Percentiles rank a stretch among this genome's conserved stretches.
phyloP scores from a whole-genome alignment of 2,797 vertebrate species.

The Sibirionetta formosa region DNA sequence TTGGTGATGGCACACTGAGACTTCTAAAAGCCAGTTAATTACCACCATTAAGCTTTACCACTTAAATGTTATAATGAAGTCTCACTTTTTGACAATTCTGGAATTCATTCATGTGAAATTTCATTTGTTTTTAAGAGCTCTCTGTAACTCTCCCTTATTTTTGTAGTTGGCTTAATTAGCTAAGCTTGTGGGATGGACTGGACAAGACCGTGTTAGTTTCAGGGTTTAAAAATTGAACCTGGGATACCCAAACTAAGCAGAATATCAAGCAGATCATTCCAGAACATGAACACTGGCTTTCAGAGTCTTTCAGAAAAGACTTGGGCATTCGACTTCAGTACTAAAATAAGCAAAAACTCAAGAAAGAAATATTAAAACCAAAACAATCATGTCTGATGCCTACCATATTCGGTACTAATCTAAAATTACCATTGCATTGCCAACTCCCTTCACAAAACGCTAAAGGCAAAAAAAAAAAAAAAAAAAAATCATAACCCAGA shows the following conservation, averaged over 20 bases:
- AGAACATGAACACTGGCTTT: neutral
- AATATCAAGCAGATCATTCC: neutral
- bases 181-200: neutral
- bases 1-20: neutral
- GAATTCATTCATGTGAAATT: neutral
- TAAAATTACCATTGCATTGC: neutral
- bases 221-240: neutral
- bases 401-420: neutral
- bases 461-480: neutral
- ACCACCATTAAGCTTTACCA: neutral
- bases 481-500: neutral
- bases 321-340: neutral
- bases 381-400: neutral
- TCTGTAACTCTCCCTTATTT: neutral
- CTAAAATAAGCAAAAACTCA: neutral
- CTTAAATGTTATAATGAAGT: neutral
- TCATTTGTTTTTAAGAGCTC: neutral
- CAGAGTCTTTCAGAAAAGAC: neutral
- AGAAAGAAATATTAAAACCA: neutral
- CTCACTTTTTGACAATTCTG: neutral
- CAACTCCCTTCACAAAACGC: neutral
- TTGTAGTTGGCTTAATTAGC: neutral
- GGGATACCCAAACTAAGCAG: neutral
- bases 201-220: neutral
- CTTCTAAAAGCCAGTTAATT: neutral